Conservation (phyloP, 1,140 invertebrate species). For the Aplysia californica region DNA sequence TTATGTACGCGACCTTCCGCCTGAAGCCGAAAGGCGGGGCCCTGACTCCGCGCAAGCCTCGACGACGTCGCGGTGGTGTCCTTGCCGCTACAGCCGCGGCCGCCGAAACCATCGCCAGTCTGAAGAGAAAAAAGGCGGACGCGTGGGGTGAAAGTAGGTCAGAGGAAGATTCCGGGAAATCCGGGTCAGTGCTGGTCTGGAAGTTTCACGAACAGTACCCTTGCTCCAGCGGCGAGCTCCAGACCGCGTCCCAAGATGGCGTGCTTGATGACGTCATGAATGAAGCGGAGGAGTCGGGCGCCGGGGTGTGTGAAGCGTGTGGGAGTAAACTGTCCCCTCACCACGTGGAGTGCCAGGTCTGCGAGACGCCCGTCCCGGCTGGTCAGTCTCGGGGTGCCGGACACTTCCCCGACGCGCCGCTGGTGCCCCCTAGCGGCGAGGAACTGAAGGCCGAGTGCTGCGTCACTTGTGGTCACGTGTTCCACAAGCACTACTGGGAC, state of each 20-base stretch:
- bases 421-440: neutral
- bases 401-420: neutral
- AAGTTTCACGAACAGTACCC: conserved; percentile 30
- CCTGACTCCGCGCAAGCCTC: neutral
- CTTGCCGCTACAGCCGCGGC: neutral
- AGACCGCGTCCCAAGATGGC: too few relatives aligned
- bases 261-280: too few relatives aligned
- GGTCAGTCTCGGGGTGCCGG: neutral
- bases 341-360: neutral
- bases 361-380: neutral
- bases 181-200: conserved; percentile 10
- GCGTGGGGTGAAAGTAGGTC: neutral
- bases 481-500: conserved; percentile 13
- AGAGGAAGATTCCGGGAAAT: neutral
- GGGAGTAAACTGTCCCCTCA: neutral
- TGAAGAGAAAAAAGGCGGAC: conserved; percentile 1
- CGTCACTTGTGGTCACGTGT: conserved; percentile 4
- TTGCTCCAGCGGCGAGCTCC: neutral
- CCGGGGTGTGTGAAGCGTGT: neutral
- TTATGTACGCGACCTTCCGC: conserved; percentile 57
- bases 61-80: conserved; percentile 9
- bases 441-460: conserved; percentile 17
- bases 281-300: neutral
- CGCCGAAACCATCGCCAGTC: neutral
- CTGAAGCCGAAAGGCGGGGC: conserved; percentile 33